Base-by-base conservation (phyloP, 2,888 invertebrate genomes). In the Patella ulyssiponensis region DNA sequence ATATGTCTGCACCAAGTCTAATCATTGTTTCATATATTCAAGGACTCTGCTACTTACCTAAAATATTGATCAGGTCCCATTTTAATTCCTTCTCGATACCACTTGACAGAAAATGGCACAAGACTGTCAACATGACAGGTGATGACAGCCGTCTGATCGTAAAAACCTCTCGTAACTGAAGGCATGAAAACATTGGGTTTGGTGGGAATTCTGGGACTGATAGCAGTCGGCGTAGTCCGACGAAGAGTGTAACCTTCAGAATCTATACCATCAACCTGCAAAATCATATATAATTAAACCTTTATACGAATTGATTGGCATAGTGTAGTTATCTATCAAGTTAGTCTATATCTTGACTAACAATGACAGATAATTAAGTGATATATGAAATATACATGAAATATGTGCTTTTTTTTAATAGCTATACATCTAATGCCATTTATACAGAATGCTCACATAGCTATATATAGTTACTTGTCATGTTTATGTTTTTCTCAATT, bases 181-280 rank as follows among this genome's bases (percentile, higher is more conserved):
- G 91, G 89, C 79, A 93, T 92, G 51, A 90, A 91, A n/a, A 94
- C 90, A 73, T 92, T 92, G 0, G 94, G 94, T n/a, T 92, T 90
- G 86, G 92, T 93, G 83, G 94, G 94, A 15, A 91, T 82, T 78
- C 94, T 93, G 0, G 94, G 92, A 82, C 94, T 94, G 53, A 95
- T 93, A 17, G 95, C 95, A 1, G 95, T 95, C 0, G 94, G 93
- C 0, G 95, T 94, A 0, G 94, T 93, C 83, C 95, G 92, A 80
- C 94, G 93, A 69, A 95, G 91, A 20, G 93, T 93, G 88, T 93
- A 94, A n/a, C 94, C 93, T 80, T 93, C 88, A 78, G 93, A 93
- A 87, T 95, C 95, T 69, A 91, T 91, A 2, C 95, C 95, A 82
- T 93, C 93, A 3, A 95, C 93, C 94, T 95, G 86, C 54, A 73